A percentile compares a stretch with the other conserved stretches of the same genome.
Conservation (phyloP, 2,888 invertebrate genomes). For the Ophion costatus region DNA sequence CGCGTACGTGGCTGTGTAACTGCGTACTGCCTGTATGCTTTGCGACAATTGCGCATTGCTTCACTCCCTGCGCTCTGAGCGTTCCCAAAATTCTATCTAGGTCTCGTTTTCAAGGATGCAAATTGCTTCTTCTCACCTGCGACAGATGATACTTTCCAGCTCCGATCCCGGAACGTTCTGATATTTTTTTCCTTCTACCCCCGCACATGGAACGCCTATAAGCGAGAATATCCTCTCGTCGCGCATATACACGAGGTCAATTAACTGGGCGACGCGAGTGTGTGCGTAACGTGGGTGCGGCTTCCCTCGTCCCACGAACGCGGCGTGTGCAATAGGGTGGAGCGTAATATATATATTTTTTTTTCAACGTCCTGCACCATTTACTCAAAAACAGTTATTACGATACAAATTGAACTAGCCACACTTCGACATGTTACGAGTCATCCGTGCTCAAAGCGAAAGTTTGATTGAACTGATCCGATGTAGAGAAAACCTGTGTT, state of each 20-base stretch:
- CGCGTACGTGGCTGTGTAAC: conserved; percentile 5
- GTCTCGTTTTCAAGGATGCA: neutral
- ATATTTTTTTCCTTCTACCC: neutral
- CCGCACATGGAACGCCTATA: neutral
- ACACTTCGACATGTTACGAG: neutral
- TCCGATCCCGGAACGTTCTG: neutral
- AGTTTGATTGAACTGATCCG: too few species aligned
- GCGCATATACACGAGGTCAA: neutral
- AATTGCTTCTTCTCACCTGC: neutral
- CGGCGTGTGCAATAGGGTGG: neutral
- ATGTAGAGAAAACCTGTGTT: too few species aligned
- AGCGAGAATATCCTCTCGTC: neutral
- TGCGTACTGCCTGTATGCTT: neutral
- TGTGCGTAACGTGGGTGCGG: neutral
- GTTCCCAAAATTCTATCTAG: neutral
- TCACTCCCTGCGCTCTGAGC: neutral
- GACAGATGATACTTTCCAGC: neutral
- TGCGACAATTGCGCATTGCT: neutral
- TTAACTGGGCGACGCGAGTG: neutral
- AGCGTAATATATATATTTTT: neutral
- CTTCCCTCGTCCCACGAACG: neutral
- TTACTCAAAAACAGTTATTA: neutral
- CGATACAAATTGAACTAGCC: neutral
- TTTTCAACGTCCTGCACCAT: neutral
- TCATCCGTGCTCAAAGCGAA: too few species aligned